phyloP scores from a whole-genome alignment of 2,113 vertebrate genomes.

The Eubucco bourcierii region DNA sequence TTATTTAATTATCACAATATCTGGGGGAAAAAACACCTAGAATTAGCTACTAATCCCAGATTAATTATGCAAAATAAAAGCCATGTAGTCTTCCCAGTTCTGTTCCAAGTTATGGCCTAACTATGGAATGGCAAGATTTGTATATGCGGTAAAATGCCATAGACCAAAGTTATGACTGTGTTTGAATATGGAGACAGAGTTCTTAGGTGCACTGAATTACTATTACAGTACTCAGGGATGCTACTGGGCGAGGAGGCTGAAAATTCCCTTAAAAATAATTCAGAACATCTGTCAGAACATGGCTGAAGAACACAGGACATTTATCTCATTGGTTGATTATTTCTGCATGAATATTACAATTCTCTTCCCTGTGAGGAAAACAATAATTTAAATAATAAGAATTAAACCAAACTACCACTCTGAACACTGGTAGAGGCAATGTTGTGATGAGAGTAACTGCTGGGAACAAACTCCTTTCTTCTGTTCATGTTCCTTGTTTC shows the following conservation, averaged over 20 bases:
- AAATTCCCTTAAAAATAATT: not conserved
- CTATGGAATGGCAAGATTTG: not conserved
- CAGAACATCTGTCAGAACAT: not conserved
- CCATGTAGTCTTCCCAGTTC: not conserved
- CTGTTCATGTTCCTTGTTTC: not conserved
- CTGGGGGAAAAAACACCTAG: not conserved
- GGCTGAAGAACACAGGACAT: not conserved
- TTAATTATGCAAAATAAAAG: not conserved
- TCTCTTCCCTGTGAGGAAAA: not conserved
- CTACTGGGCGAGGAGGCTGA: not conserved
- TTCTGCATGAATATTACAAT: not conserved
- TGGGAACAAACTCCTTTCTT: not conserved
- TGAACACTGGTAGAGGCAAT: not conserved
- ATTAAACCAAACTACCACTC: slow-evolving; percentile 12
- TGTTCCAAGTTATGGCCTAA: not conserved
- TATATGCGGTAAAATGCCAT: not conserved
- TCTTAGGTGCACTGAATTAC: not conserved
- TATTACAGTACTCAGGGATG: not conserved
- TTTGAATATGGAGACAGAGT: not conserved
- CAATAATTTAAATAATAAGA: slow-evolving; percentile 6
- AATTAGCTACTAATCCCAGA: not conserved
- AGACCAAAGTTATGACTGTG: not conserved
- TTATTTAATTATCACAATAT: not conserved
- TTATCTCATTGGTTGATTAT: not conserved
- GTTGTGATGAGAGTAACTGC: not conserved